Base-by-base conservation (phyloP, 2,888 invertebrate species). In the Meloe dianella region DNA sequence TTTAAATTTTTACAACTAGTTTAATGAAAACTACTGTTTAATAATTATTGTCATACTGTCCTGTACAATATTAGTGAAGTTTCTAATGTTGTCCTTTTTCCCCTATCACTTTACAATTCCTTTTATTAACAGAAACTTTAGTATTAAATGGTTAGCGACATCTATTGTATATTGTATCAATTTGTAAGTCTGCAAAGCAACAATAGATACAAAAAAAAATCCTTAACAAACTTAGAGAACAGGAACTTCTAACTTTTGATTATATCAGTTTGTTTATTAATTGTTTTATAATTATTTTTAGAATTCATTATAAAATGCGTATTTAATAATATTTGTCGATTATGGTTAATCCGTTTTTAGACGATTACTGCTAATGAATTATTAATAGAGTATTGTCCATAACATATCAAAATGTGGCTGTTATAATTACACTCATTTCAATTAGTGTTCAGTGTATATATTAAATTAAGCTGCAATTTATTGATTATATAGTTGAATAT, bases 401-500 rank as follows among this genome's bases (percentile, higher is more conserved):
- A 20, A 41, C 9, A 47, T 20, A 54, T 54, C 54, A 54, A 54
- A 54, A 54, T 54, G 54, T 14, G 24, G 54, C 24, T 12, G 12
- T 54, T 54, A 54, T 54, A 54, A 54, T 54, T 54, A 24, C 24
- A 54, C 54, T 5, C 54, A 54, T 54, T 54, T 54, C 24, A 54
- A 54, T 54, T 54, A 54, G 24, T 10, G 14, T 20, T 47, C 20
- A 47, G 10, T 7, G 20, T 20, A 9, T 7, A 47, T 54, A 24
- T 24, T 54, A 54, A 54, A 54, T 54, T 24, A 24, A 12, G 1
- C 24, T 3, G 24, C 54, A 54, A 54, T 51, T 51, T 51, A 22
- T 54, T 6, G 54, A 20, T 20, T 22, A 47, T 9, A 47, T 1
- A 9, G 35, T 12, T 14, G 10, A 32, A 1, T 35, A 10, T 27